phyloP scores from a whole-genome alignment of 2,797 vertebrate genomes.

The Sphenopsis melanotis region DNA sequence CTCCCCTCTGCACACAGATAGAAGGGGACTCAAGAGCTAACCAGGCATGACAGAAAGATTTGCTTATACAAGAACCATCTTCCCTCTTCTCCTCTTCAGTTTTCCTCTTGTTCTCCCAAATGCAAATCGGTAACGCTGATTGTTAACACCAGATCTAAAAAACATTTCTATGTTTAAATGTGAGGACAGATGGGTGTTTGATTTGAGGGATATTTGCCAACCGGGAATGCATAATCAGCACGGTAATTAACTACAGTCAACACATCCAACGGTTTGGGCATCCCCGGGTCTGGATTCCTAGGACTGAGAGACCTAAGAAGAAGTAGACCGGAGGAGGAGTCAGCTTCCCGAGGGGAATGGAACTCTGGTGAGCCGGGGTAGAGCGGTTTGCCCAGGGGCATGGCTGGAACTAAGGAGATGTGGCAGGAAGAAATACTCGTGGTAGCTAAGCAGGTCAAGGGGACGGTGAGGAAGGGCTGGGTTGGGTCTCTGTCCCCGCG shows the following conservation, averaged over 20 bases:
- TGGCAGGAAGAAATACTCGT: not conserved
- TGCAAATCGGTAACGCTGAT: not conserved
- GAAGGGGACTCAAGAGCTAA: not conserved
- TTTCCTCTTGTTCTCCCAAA: not conserved
- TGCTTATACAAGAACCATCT: not conserved
- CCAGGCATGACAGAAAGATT: not conserved
- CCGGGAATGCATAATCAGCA: not conserved
- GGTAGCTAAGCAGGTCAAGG: not conserved
- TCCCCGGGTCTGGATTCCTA: not conserved
- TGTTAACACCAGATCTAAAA: not conserved
- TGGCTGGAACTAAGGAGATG: rapidly evolving
- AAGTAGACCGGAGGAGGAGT: not conserved
- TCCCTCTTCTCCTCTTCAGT: not conserved
- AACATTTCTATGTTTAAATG: not conserved
- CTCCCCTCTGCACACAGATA: not conserved
- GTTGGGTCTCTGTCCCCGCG: not conserved
- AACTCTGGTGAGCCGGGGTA: not conserved
- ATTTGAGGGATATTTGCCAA: not conserved
- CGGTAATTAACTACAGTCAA: not conserved
- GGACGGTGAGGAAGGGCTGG: not conserved
- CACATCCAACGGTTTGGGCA: not conserved
- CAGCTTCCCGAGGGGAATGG: not conserved
- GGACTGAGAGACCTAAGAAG: rapidly evolving
- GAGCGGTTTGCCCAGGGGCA: rapidly evolving
- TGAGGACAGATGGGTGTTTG: not conserved